A percentile compares a stretch with the other conserved stretches of the same genome.
phyloP scores from a whole-genome alignment of 2,113 vertebrate genomes.

The Pituophis catenifer region DNA sequence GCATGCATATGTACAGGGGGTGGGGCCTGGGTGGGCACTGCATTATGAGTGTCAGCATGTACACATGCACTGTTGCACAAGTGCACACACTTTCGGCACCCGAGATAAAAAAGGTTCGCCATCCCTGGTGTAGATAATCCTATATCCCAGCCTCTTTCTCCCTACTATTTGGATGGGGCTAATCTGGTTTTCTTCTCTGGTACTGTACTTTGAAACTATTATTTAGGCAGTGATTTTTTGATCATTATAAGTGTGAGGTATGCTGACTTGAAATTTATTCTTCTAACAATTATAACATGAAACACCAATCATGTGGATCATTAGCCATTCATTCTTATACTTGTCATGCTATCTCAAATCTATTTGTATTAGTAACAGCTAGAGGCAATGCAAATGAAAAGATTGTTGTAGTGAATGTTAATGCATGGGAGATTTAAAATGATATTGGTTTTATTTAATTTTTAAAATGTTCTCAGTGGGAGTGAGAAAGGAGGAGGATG shows the following conservation, averaged over 20 bases:
- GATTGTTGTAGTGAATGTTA: conserved; percentile 17
- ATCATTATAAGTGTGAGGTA: conserved; percentile 49
- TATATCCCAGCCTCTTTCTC: too few species aligned
- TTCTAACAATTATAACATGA: conserved; percentile 37
- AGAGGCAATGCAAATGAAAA: conserved; percentile 38
- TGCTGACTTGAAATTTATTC: conserved; percentile 38
- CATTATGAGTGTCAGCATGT: too few species aligned
- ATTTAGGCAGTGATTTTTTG: conserved; percentile 21
- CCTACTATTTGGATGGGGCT: too few species aligned
- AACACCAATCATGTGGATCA: conserved; percentile 46
- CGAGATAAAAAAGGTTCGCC: too few species aligned
- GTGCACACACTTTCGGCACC: too few species aligned
- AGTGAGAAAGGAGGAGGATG: not conserved
- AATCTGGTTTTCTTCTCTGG: not conserved
- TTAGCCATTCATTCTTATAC: conserved; percentile 38
- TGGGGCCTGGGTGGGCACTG: too few species aligned
- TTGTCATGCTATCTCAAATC: conserved; percentile 48
- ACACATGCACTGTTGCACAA: too few species aligned
- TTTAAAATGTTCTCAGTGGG: not conserved
- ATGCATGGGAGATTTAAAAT: conserved; percentile 2
- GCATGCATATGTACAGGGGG: too few species aligned
- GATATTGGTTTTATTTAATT: conserved; percentile 18
- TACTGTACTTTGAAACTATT: not conserved
- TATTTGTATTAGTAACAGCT: conserved; percentile 32
- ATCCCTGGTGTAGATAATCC: too few species aligned